Base-by-base conservation (phyloP, 2,113 vertebrate species). In the Oriolus oriolus region DNA sequence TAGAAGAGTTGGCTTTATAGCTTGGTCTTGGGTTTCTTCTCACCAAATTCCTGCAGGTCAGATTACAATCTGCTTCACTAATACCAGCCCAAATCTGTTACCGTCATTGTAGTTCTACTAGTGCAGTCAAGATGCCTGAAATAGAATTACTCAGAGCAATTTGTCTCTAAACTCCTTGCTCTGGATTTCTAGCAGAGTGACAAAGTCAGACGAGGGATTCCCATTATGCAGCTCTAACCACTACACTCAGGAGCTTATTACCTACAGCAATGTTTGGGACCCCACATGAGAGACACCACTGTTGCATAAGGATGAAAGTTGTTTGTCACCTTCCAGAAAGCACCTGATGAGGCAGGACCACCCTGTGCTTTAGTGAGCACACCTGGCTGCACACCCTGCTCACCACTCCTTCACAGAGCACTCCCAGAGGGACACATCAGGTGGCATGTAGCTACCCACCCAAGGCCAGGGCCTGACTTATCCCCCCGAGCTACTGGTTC, bases 201-300 rank as follows among this genome's bases (percentile, higher is more conserved):
- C 56, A 39, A 85, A 82, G 37, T 49, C 16, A 41, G 61, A 45
- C 18, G 42, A 76, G 0, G 1, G 33, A 65, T 39, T 74, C 47
- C 30, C 68, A 45, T 22, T 11, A 47, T 37, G 66, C 33, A 61
- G 52, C 45, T 76, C 17, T 41, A 49, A 80, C 13, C 60, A 35
- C 37, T 31, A 30, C 10, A 35, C 39, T 59, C 45, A 3, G 4
- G 7, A 59, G 23, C 11, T 81, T 54, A 75, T 14, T 60, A 52
- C n/a, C 35, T 60, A 44, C 8, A 86, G 10, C 3, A 52, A 3
- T 2, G 10, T n/a, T 68, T 70, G 57, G 63, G 21, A 37, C 23
- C 4, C 18, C 11, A 30, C 0, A 0, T 21, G 26, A 68, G 8
- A 89, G 26, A 35, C 20, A 37, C 8, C 30, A 33, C 2, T 8